Percentiles rank a stretch among this genome's conserved stretches.
phyloP scores from a whole-genome alignment of 2,888 invertebrate genomes.

The Chouioia cunea region DNA sequence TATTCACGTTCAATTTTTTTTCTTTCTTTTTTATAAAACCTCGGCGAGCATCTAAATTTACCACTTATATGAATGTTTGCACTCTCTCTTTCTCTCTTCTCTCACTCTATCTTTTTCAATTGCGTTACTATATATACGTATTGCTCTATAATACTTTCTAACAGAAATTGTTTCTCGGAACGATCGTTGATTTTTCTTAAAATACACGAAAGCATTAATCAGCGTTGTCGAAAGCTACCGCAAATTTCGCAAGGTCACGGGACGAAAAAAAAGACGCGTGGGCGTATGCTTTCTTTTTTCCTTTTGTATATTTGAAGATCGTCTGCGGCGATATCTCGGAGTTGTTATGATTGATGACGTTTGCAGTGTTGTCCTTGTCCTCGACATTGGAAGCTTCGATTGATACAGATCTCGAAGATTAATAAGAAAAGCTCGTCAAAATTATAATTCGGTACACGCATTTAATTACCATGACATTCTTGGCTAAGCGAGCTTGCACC shows the following conservation, averaged over 20 bases:
- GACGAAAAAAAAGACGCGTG: neutral
- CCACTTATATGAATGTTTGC: slow-evolving; percentile 1
- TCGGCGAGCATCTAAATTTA: neutral
- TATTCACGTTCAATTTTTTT: neutral
- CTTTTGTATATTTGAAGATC: slow-evolving; percentile 9
- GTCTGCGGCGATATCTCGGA: slow-evolving; percentile 17
- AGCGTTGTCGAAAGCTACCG: too few relatives aligned
- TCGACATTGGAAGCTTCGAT: slow-evolving; percentile 10
- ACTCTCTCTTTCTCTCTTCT: slow-evolving; percentile 20
- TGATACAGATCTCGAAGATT: neutral
- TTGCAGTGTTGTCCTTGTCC: neutral
- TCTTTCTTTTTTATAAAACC: neutral
- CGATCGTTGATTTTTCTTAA: slow-evolving; percentile 25
- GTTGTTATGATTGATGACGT: neutral
- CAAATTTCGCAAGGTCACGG: neutral
- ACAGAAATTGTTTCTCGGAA: slow-evolving; percentile 64
- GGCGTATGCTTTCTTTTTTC: too few relatives aligned
- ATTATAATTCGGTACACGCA: neutral
- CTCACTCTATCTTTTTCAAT: slow-evolving; percentile 14
- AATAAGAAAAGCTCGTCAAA: neutral
- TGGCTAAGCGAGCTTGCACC: slow-evolving; percentile 26
- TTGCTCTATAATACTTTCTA: slow-evolving; percentile 62
- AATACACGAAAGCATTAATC: too few relatives aligned
- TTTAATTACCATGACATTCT: slow-evolving; percentile 35
- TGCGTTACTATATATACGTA: slow-evolving; percentile 26